phyloP scores from a whole-genome alignment of 2,113 vertebrate species.

The Oncorhynchus kisutch region DNA sequence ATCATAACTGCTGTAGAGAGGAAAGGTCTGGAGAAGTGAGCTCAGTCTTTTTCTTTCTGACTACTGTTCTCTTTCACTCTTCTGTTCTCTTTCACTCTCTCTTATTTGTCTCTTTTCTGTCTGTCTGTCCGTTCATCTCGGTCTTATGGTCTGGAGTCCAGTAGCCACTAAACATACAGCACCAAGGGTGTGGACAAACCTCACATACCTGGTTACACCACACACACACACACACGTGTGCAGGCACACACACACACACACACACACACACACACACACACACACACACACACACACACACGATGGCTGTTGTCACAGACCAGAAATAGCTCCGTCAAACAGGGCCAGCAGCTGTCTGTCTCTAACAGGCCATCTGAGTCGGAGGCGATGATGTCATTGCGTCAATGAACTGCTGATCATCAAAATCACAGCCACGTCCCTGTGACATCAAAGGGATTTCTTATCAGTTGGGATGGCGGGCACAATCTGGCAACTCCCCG shows the following conservation, averaged over 20 bases:
- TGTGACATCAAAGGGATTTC: not conserved
- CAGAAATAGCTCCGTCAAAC: not conserved
- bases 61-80: not conserved
- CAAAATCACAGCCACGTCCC: not conserved
- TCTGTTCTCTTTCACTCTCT: not conserved
- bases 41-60: not conserved
- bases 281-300: not conserved
- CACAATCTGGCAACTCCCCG: no score
- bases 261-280: not conserved
- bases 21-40: not conserved
- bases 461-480: not conserved
- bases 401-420: not conserved
- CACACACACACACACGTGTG: not conserved
- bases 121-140: not conserved
- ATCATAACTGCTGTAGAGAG: no score
- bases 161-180: not conserved
- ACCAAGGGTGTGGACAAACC: not conserved
- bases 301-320: not conserved
- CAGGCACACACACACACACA: not conserved
- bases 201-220: not conserved
- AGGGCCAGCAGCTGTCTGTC: not conserved
- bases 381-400: constrained; percentile 5
- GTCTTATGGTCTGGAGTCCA: not conserved
- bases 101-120: not conserved
- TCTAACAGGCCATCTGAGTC: not conserved